Conservation (phyloP, 2,888 invertebrate genomes). For the Gasteruption jaculator region DNA sequence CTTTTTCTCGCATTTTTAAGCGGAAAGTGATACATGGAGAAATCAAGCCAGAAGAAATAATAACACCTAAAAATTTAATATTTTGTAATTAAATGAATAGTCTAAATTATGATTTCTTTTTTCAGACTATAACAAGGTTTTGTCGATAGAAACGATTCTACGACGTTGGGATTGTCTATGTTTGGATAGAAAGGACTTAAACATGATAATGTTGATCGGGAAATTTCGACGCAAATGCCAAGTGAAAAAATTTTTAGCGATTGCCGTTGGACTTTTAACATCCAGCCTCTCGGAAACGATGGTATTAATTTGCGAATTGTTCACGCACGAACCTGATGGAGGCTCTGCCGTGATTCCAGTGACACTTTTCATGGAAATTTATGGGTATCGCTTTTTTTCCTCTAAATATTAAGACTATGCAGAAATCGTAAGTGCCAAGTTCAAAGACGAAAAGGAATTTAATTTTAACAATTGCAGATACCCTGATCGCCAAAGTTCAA, state of each 20-base stretch:
- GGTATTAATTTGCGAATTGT: constrained; percentile 74
- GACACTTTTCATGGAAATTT: constrained; percentile 59
- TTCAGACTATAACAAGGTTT: constrained; percentile 42
- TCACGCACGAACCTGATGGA: constrained; percentile 81
- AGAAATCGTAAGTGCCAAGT: too few relatives aligned
- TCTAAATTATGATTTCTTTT: constrained; percentile 9
- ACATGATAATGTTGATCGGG: constrained; percentile 67
- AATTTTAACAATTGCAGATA: background rate
- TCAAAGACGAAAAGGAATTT: background rate
- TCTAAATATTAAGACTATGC: too few relatives aligned
- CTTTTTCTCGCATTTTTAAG: too few relatives aligned
- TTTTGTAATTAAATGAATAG: constrained; percentile 5
- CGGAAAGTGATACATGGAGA: too few relatives aligned
- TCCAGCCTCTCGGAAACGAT: constrained; percentile 75
- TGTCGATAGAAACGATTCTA: constrained; percentile 48
- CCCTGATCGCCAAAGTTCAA: too few relatives aligned
- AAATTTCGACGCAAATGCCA: constrained; percentile 65
- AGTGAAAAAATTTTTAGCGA: constrained; percentile 69
- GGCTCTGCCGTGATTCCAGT: constrained; percentile 72
- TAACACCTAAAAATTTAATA: background rate
- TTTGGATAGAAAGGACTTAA: constrained; percentile 60
- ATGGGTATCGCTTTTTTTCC: too few relatives aligned
- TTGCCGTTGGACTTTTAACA: constrained; percentile 66
- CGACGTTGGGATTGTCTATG: constrained; percentile 65
- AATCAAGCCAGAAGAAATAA: background rate